Percentiles rank a stretch among this genome's conserved stretches.
These are phyloP conservation scores for Archaeoteleia sp. DNA, from an alignment of 2,888 invertebrate species.

Conservation along the genomic window DNA sequence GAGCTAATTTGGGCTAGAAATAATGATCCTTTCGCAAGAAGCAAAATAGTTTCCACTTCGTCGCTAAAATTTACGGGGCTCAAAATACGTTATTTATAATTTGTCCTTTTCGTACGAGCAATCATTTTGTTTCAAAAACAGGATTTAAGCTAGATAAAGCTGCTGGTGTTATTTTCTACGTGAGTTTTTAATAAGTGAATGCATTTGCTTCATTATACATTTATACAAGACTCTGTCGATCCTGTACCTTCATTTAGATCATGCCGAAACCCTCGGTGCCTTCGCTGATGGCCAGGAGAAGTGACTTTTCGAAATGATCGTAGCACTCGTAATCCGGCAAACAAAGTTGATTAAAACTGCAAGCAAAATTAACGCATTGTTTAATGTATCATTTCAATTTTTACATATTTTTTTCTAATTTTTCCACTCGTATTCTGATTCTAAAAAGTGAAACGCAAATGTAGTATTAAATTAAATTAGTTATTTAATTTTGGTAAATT, in stretches of 20 bases:
- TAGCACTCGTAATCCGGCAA: slow-evolving; percentile 95
- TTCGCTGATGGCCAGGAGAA: slow-evolving; percentile 94
- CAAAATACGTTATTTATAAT: slow-evolving; percentile 9
- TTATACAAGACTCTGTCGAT: slow-evolving; percentile 18
- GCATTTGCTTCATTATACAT: slow-evolving; percentile 26
- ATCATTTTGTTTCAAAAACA: not conserved
- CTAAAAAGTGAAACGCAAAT: too few species aligned
- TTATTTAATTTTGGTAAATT: too few species aligned
- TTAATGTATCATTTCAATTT: too few species aligned
- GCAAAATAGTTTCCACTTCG: slow-evolving; percentile 25
- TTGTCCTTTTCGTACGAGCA: too few species aligned
- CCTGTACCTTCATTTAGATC: slow-evolving; percentile 74
- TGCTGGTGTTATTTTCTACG: not conserved
- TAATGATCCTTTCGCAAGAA: slow-evolving; percentile 24
- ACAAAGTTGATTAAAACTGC: slow-evolving; percentile 95
- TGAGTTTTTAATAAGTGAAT: slow-evolving; percentile 21
- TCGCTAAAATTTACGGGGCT: not conserved
- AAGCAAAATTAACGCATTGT: too few species aligned
- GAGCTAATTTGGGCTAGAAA: slow-evolving; percentile 25
- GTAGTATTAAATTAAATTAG: too few species aligned
- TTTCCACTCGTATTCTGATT: too few species aligned
- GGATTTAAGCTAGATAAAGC: slow-evolving; percentile 15
- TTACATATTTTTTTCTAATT: too few species aligned
- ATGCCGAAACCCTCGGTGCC: slow-evolving; percentile 95
- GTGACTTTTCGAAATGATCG: slow-evolving; percentile 93